Conservation (phyloP, 1,140 invertebrate species). For the Vanessa tameamea region DNA sequence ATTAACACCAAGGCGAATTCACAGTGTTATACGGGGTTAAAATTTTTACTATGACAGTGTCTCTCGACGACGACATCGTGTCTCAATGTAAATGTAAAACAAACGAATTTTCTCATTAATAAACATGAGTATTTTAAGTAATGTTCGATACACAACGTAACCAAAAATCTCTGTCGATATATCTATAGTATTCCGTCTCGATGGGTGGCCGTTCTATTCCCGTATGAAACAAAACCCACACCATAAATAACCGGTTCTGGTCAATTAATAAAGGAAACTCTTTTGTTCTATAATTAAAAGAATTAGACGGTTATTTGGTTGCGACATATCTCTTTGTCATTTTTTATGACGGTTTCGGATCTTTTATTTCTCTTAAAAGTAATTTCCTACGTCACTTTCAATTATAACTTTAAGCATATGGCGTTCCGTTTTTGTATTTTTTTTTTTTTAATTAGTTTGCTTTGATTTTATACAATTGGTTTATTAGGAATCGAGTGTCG, state of each 20-base stretch:
- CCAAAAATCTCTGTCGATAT: slow-evolving; percentile 30
- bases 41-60: too few species aligned
- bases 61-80: too few species aligned
- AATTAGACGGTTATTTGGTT: slow-evolving; percentile 46
- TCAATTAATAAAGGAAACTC: slow-evolving; percentile 67
- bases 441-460: too few species aligned
- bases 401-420: not conserved
- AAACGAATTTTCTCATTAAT: not conserved
- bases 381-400: not conserved
- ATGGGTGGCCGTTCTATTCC: slow-evolving; percentile 71
- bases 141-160: slow-evolving; percentile 10
- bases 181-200: slow-evolving; percentile 43
- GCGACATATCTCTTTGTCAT: slow-evolving; percentile 21
- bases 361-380: not conserved
- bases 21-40: too few species aligned
- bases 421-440: too few species aligned
- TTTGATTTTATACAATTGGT: too few species aligned
- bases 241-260: slow-evolving; percentile 67
- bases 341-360: slow-evolving; percentile 2
- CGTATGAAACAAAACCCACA: slow-evolving; percentile 51
- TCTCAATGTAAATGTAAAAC: not conserved
- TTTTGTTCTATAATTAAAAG: slow-evolving; percentile 52
- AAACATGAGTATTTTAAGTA: too few species aligned
- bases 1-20: too few species aligned
- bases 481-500: too few species aligned